Base-by-base conservation (phyloP, 2,888 invertebrate genomes). In the Cheilosia impressa region DNA sequence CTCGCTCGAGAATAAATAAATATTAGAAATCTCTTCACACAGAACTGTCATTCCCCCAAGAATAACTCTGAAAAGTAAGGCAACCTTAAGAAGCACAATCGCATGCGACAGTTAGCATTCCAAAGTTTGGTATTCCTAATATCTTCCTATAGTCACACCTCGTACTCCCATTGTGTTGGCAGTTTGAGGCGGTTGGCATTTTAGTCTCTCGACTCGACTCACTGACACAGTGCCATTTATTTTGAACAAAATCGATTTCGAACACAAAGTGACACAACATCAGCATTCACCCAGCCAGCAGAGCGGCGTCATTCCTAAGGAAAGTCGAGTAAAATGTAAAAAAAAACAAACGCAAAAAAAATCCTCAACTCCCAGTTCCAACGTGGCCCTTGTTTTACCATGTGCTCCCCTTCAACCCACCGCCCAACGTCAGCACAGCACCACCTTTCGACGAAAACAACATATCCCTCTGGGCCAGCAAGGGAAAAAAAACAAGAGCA, bases 161-260 rank as follows among this genome's bases (percentile, higher is more conserved):
- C 31, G 6, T 38, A 50, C 38, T 10, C 45, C 50, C 22, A 15
- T 7, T 38, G 38, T 34, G 27, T 43, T 22, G 1, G 1, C 41
- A 43, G 9, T 58, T 62, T 47, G 62, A 63, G 43, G 53, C n/a
- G 17, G 15, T 52, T 52, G 52, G 52, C 52, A 87, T 82, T 76
- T 87, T 55, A 60, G 75, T 79, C 73, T 76, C 31, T 13, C 38
- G 38, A 38, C 38, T 38, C 65, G 73, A 68, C 85, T 72, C 79
- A 85, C 81, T 87, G 87, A 82, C 88, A 87, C 52, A 87, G 87
- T 85, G 82, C 62, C 88, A 87, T 85, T 85, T 87, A 85, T 87
- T 66, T 68, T 50, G 41, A 75, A 69, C 38, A 66, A 63, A 81
- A 81, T 76, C 69, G 81, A 81, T 81, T 81, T 69, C 76, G 63